Base-by-base conservation (phyloP, 1,140 invertebrate species). In the Procambarus clarkii region DNA sequence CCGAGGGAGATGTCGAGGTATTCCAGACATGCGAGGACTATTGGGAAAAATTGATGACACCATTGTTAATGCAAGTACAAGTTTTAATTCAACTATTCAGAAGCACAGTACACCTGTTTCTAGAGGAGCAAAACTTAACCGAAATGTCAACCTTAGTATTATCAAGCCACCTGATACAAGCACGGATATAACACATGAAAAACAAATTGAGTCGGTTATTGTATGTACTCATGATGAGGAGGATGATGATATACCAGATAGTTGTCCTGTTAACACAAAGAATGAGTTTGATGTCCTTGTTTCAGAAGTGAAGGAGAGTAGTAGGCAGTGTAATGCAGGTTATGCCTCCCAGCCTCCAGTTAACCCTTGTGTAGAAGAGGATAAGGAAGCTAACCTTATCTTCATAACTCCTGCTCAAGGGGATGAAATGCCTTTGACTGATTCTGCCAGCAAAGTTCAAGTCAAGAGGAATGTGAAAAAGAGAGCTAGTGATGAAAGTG, bases 211-310 rank as follows among this genome's bases (percentile, higher is more conserved):
- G 34, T 91, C 89, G 0, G 11, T 46, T 21, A 91, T 91, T 50
- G 76, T 86, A 7, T 34, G 13, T 3, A 50, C 4, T 45, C 82
- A 85, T 50, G 89, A 85, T 1, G 77, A 79, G 5, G 76, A 91
- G 0, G 69, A 84, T 21, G 76, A 80, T 48, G 88, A 81, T 18
- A 76, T 90, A 50, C 89, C 89, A 46, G 89, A 91, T 45, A 91
- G 82, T 44, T 91, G 89, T 79, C 89, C 89, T 18, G 89, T 86
- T 24, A 86, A 15, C 45, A 91, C 89, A 18, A 48, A 85, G 58
- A 80, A 91, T 79, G 74, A 91, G 24, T 91, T 91, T 86, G 89
- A 91, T 69, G 71, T 69, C 11, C 82, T 91, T 45, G 82, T 91
- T 13, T 77, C 82, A 15, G 89, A 91, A 2, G 74, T 48, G 3